Base-by-base conservation (phyloP, 2,888 invertebrate genomes). In the Carcina quercana region DNA sequence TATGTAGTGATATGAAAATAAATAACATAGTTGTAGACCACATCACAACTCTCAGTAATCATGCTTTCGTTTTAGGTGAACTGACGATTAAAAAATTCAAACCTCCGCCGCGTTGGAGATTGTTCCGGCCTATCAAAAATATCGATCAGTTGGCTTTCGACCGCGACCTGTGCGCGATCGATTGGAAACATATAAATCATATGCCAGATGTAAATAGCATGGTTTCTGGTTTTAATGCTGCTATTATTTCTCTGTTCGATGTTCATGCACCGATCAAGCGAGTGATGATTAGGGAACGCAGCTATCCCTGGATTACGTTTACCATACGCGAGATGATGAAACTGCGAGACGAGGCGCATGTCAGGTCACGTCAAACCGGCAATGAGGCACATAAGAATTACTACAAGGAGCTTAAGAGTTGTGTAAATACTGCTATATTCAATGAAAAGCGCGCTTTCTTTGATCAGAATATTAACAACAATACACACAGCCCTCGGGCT, bases 1-100 rank as follows among this genome's bases (percentile, higher is more conserved):
- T 46, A 3, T 48, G 41, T 10, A 30, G 36, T 2, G 32, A 43
- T 32, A 4, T 25, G 1, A 19, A n/a, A 5, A 12, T 40, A n/a
- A 10, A 15, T 1, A 32, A 38, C 15, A 13, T 39, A 15, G 10
- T 4, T 3, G 31, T 38, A 1, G 13, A 36, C 15, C 17, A 32
- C 33, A 29, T 40, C 6, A 31, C 38, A 1, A 29, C 29, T 2
- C 37, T 42, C 6, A 35, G 38, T 11, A 34, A 25, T 7, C 17
- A 17, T 17, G 17, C 17, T 17, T 5, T 17, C 5, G 17, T 17
- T 17, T 17, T 5, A 5, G 17, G 5, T 7, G 17, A 17, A 17
- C 7, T 17, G 5, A 17, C 5, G 7, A 5, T 17, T 17, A 17
- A 17, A 17, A 17, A 17, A 7, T 5, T 17, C 17, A 17, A 17